phyloP scores from a whole-genome alignment of 2,113 vertebrate species.

The Procavia capensis region DNA sequence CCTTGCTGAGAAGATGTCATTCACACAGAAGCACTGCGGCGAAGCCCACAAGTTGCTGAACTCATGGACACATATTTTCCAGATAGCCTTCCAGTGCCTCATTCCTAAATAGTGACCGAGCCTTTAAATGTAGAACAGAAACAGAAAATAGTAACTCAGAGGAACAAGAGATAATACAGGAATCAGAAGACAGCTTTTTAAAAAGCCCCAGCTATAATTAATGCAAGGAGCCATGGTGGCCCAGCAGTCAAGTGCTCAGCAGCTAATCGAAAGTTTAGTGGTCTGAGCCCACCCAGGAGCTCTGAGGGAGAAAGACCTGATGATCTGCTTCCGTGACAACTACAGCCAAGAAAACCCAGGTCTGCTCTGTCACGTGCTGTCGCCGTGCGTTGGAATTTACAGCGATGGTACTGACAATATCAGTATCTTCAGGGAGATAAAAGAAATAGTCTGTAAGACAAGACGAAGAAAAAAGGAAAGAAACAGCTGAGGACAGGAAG shows the following conservation, averaged over 20 bases:
- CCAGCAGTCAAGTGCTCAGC: background rate
- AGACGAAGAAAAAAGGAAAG: background rate
- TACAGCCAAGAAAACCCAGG: too few species aligned
- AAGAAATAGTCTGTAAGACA: background rate
- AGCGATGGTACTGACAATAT: too few species aligned
- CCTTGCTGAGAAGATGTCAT: constrained; percentile 4
- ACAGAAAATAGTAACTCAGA: background rate
- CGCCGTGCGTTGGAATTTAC: too few species aligned
- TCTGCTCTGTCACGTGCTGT: too few species aligned
- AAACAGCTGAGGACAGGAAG: background rate
- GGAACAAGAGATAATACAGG: background rate
- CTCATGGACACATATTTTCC: background rate
- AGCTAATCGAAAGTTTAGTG: background rate
- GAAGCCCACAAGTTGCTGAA: background rate
- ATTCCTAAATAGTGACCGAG: background rate
- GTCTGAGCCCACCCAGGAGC: background rate
- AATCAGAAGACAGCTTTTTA: background rate
- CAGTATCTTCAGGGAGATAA: background rate
- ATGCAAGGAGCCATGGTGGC: background rate
- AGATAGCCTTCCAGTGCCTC: background rate
- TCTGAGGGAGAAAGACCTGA: background rate
- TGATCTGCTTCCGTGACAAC: background rate
- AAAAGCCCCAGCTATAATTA: background rate
- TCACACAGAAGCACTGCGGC: background rate
- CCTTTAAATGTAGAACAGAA: background rate